Conservation (phyloP, 2,797 vertebrate genomes). For the Gadopsis marmoratus region DNA sequence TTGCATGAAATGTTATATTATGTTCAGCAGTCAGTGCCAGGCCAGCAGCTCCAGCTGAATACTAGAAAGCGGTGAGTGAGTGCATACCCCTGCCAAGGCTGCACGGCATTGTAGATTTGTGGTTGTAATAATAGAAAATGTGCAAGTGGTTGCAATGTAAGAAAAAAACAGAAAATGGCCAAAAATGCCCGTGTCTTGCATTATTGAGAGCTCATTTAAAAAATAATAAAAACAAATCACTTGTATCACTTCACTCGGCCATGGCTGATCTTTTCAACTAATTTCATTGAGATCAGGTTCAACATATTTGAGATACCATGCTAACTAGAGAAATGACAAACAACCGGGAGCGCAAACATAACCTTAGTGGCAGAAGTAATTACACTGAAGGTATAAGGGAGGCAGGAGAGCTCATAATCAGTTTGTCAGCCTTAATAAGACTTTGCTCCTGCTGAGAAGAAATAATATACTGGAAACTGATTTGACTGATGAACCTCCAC, state of each 20-base stretch:
- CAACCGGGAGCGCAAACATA: slow-evolving; percentile 40
- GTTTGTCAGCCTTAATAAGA: slow-evolving; percentile 73
- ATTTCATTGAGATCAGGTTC: slow-evolving; percentile 4
- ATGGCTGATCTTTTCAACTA: not conserved
- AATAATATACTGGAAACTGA: slow-evolving; percentile 73
- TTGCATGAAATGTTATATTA: slow-evolving; percentile 27
- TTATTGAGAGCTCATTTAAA: not conserved
- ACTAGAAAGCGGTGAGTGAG: slow-evolving; percentile 7
- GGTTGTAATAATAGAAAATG: slow-evolving; percentile 22
- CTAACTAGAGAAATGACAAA: slow-evolving; percentile 44
- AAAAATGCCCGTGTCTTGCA: not conserved
- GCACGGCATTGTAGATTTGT: not conserved
- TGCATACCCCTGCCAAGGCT: slow-evolving; percentile 22
- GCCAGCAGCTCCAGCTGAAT: slow-evolving; percentile 9
- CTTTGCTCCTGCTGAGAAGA: slow-evolving; percentile 60
- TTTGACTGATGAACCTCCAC: slow-evolving; percentile 77
- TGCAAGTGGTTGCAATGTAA: not conserved
- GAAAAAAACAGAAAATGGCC: not conserved
- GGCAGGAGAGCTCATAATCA: slow-evolving; percentile 62
- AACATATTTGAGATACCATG: not conserved
- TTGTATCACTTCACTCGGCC: slow-evolving; percentile 3
- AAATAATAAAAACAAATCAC: not conserved
- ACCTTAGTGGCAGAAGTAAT: slow-evolving; percentile 64
- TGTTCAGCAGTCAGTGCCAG: slow-evolving; percentile 28
- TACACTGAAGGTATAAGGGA: slow-evolving; percentile 47